phyloP scores from a whole-genome alignment of 2,888 invertebrate species.

The Cyaniris semiargus region DNA sequence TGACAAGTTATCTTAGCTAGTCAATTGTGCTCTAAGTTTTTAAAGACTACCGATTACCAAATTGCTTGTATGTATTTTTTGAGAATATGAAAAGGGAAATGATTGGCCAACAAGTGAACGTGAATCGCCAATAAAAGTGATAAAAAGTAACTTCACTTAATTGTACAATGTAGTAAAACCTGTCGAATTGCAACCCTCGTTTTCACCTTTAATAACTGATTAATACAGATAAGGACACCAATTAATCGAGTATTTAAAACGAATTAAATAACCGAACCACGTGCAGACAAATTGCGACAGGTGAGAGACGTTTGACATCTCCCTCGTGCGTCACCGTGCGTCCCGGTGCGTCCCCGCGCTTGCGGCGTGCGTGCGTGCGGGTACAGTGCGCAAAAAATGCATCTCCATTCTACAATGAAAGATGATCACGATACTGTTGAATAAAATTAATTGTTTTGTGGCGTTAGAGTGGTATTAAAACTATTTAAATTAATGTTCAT shows the following conservation, averaged over 20 bases:
- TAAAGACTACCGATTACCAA: neutral
- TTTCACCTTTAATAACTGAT: neutral
- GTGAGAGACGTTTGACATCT: slow-evolving; percentile 45
- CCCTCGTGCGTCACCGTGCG: slow-evolving; percentile 11
- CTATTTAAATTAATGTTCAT: too few species aligned
- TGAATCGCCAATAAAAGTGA: neutral
- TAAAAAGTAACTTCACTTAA: neutral
- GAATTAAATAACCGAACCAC: slow-evolving; percentile 72
- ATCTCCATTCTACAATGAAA: neutral
- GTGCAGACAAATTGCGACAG: slow-evolving; percentile 70
- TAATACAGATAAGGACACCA: slow-evolving; percentile 61
- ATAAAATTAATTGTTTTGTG: neutral
- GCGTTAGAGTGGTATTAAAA: too few species aligned
- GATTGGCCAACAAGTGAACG: neutral
- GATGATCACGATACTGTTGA: neutral
- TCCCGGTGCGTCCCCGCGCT: neutral
- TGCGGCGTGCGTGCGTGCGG: neutral
- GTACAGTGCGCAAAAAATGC: neutral
- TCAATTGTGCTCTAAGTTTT: neutral
- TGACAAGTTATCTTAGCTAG: neutral
- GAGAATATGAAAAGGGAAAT: neutral
- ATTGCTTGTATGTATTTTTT: neutral
- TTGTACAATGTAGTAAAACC: neutral
- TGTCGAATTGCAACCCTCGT: neutral
- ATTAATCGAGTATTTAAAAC: slow-evolving; percentile 62